Evolutionary conservation across 2,888 invertebrate species (phyloP), one percentile per base, ranked within the genome.

Genomic region (Acanthosoma haemorrhoidale): DNA sequence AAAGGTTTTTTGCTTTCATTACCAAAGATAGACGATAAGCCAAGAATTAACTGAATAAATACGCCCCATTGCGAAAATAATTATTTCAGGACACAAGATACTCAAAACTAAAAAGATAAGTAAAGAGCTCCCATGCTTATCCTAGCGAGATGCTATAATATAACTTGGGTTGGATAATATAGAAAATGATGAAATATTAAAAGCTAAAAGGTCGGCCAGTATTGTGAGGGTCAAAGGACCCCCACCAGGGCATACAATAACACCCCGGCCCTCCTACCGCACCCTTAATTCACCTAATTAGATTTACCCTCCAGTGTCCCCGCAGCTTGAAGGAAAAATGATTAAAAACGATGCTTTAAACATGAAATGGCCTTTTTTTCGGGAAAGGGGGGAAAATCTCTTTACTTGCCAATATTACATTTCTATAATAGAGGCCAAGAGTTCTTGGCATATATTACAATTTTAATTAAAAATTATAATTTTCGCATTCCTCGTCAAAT

Each of bases 281-380:
- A n/a, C n/a, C n/a, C n/a, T n/a, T n/a, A n/a, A n/a, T n/a, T n/a
- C 51, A 51, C 25, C 51, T 51, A 51, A 51, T 51, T 51, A 51
- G 51, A 25, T 51, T 51, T 51, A 4, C 51, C 51, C 18, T 43
- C 43, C 43, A 18, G 11, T 3, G 11, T 21, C 21, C 51, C 13
- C 5, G 6, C 13, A 0, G 25, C 51, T 51, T 51, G 13, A 21
- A 25, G n/a, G 25, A 43, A 43, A 43, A 43, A 43, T 43, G 21
- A 21, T 43, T 43, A 43, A 43, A 43, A 43, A 21, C 43, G 43
- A 51, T 51, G 21, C 25, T 51, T 51, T 51, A 25, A 51, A 51
- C 51, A 51, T 51, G 21, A 9, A 9, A 18, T 43, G 18, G 2
- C 16, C 11, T 51, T 51, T 51, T 51, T 11, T 11, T 41, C 25